Percentiles rank a stretch among this genome's conserved stretches.
phyloP scores from a whole-genome alignment of 2,797 vertebrate genomes.

The Eospalax fontanierii region DNA sequence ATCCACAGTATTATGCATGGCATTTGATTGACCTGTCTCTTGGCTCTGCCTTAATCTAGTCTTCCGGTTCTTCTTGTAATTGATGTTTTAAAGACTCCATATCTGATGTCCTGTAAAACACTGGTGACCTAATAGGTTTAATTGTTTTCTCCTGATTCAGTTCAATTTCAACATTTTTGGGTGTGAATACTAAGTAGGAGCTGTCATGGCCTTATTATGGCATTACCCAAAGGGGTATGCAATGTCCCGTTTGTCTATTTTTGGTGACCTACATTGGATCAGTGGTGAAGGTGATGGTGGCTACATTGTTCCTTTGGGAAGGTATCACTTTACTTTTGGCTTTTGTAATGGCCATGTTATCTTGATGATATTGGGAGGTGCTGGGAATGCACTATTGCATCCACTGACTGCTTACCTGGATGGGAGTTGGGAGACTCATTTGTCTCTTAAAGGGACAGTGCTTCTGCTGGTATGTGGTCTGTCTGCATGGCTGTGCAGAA shows the following conservation, averaged over 20 bases:
- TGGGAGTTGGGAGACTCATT: neutral
- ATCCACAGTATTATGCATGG: accelerated
- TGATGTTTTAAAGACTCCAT: slow-evolving; percentile 11
- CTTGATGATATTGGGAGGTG: neutral
- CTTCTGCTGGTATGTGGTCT: neutral
- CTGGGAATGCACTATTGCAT: neutral
- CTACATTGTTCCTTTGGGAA: slow-evolving; percentile 10
- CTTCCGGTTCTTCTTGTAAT: slow-evolving; percentile 50
- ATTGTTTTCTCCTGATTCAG: neutral
- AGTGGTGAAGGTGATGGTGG: neutral
- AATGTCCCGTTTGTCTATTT: neutral
- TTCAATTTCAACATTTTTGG: neutral
- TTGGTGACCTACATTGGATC: neutral
- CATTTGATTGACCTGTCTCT: neutral
- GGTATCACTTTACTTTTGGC: neutral
- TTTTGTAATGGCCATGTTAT: neutral
- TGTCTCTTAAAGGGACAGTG: neutral
- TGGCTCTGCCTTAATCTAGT: slow-evolving; percentile 18
- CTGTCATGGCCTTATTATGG: neutral
- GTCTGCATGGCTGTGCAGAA: accelerated
- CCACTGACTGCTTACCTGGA: neutral
- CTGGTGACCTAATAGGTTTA: neutral
- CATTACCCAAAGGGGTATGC: neutral
- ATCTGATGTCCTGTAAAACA: neutral
- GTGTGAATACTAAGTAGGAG: neutral